Percentiles rank a stretch among this genome's conserved stretches.
These are phyloP conservation scores for Callionymus lyra DNA, from an alignment of 2,113 vertebrate species.

Conservation along the genomic window DNA sequence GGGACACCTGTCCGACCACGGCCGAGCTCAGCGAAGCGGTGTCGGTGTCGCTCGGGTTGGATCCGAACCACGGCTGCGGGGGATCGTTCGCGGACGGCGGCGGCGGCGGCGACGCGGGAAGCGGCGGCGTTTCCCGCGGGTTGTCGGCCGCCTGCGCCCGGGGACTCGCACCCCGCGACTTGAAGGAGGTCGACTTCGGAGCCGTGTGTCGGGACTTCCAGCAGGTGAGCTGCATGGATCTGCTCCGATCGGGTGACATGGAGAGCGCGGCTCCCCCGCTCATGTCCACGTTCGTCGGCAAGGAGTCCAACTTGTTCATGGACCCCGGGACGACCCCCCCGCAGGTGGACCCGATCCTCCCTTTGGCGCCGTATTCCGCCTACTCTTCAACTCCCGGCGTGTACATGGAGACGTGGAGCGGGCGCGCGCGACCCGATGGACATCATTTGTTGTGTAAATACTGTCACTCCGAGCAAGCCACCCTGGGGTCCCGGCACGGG, in stretches of 20 bases:
- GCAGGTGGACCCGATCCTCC: conserved; percentile 20
- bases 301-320: conserved; percentile 35
- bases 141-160: conserved; percentile 12
- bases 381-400: conserved; percentile 8
- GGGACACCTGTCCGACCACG: conserved; percentile 57
- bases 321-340: conserved; percentile 4
- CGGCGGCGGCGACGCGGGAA: conserved; percentile 18
- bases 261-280: conserved; percentile 19
- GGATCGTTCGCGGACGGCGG: conserved; percentile 19
- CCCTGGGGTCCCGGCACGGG: conserved; percentile 18
- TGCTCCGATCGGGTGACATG: conserved; percentile 31
- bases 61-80: conserved; percentile 49
- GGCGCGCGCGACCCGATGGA: conserved; percentile 22
- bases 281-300: conserved; percentile 30
- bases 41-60: conserved; percentile 78
- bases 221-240: conserved; percentile 51
- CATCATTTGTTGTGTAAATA: conserved; percentile 36
- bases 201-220: conserved; percentile 27
- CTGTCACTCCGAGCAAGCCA: conserved; percentile 29
- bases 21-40: conserved; percentile 78
- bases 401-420: conserved; percentile 38
- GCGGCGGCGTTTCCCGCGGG: conserved; percentile 2
- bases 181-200: conserved; percentile 18
- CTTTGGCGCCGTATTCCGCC: conserved; percentile 10
- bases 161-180: not conserved